phyloP scores from a whole-genome alignment of 1,140 invertebrate genomes.

The Gonatopus flavifemur region DNA sequence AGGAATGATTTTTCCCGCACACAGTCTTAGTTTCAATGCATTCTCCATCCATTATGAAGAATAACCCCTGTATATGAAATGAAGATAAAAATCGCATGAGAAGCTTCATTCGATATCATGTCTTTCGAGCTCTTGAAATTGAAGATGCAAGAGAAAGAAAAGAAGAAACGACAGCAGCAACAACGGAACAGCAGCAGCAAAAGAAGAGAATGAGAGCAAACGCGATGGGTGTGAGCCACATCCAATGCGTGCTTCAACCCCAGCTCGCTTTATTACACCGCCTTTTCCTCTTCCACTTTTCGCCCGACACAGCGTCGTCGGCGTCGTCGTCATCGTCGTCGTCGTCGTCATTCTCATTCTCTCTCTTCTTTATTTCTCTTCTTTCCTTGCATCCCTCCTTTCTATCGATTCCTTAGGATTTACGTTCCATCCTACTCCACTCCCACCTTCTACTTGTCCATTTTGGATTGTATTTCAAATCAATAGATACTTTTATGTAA shows the following conservation, averaged over 20 bases:
- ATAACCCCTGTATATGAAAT: too few species aligned
- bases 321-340: neutral
- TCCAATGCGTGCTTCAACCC: slow-evolving; percentile 29
- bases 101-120: too few species aligned
- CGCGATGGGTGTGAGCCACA: slow-evolving; percentile 20
- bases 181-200: too few species aligned
- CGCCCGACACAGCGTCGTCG: slow-evolving; percentile 15
- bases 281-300: slow-evolving; percentile 17
- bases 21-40: too few species aligned
- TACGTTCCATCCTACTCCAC: too few species aligned
- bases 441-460: too few species aligned
- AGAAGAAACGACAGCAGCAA: too few species aligned
- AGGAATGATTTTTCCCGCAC: too few species aligned
- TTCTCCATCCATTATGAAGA: too few species aligned
- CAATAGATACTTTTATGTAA: slow-evolving; percentile 29
- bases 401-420: too few species aligned
- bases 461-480: slow-evolving; percentile 31
- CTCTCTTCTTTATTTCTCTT: neutral
- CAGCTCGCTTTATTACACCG: slow-evolving; percentile 33
- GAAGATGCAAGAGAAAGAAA: too few species aligned
- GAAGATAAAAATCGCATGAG: slow-evolving; percentile 16
- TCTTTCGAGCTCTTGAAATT: slow-evolving; percentile 38
- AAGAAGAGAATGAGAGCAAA: too few species aligned
- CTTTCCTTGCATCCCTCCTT: neutral
- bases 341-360: neutral